Evolutionary conservation across 2,113 vertebrate genomes (phyloP).

Genomic region (Odocoileus hemionus): DNA sequence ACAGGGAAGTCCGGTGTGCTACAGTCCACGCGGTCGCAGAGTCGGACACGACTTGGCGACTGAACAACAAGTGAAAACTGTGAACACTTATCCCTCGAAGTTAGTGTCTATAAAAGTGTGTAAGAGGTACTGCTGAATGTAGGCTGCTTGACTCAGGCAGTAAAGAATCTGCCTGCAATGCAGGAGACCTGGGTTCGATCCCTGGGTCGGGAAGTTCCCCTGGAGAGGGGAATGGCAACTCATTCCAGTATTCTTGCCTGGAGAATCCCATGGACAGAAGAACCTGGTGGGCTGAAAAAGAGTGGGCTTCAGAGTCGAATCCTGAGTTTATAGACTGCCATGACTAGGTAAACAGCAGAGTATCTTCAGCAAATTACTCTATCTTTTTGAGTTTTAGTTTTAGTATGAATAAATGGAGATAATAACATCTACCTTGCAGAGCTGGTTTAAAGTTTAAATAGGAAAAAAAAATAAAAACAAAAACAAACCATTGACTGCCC

Average conservation of each 20-base stretch:
- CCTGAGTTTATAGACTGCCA: not conserved
- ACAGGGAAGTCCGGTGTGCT: not conserved
- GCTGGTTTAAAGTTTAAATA: not conserved
- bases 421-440: not conserved
- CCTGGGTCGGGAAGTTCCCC: not conserved
- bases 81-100: not conserved
- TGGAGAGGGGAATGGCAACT: not conserved
- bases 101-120: not conserved
- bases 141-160: not conserved
- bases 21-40: not conserved
- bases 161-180: not conserved
- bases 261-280: not conserved
- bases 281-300: not conserved
- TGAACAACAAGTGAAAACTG: not conserved
- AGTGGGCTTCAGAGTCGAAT: not conserved
- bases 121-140: not conserved
- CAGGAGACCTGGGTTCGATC: accelerated
- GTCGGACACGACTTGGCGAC: not conserved
- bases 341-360: not conserved
- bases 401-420: not conserved
- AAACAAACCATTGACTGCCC: not conserved
- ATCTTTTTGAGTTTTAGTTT: not conserved
- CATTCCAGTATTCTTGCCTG: not conserved
- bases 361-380: not conserved
- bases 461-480: not conserved